Percentiles rank a stretch among this genome's conserved stretches.
phyloP scores from a whole-genome alignment of 1,140 invertebrate species.

The Lasioglossum albipes region DNA sequence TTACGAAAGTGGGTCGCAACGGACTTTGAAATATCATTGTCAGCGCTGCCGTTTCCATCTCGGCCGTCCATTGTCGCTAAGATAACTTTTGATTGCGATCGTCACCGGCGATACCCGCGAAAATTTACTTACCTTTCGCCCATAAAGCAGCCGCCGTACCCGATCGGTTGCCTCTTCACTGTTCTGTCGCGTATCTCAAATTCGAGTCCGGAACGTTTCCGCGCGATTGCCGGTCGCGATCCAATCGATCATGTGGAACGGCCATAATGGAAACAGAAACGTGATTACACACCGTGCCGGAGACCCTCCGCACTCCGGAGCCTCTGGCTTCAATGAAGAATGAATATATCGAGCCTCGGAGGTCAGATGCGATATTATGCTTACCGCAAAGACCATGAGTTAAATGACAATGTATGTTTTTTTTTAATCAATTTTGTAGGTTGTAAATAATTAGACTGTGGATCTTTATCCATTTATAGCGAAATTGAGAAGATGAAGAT shows the following conservation, averaged over 20 bases:
- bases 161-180: not conserved
- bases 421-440: no score
- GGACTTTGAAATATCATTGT: constrained; percentile 33
- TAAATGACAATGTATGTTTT: no score
- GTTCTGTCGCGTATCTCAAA: not conserved
- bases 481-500: no score
- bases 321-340: no score
- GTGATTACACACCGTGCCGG: constrained; percentile 1
- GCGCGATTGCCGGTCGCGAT: not conserved
- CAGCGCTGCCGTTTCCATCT: not conserved
- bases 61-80: not conserved
- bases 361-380: no score
- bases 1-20: constrained; percentile 26
- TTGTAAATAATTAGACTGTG: no score
- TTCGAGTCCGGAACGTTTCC: not conserved
- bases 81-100: constrained; percentile 35
- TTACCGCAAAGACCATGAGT: no score
- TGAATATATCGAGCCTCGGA: no score
- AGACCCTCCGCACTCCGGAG: no score
- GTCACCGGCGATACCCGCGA: not conserved
- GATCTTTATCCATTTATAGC: no score
- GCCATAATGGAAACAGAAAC: not conserved
- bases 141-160: not conserved
- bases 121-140: not conserved
- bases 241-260: not conserved